Percentiles rank a stretch among this genome's conserved stretches.
phyloP scores from a whole-genome alignment of 2,888 invertebrate genomes.

The Blomia tropicalis region DNA sequence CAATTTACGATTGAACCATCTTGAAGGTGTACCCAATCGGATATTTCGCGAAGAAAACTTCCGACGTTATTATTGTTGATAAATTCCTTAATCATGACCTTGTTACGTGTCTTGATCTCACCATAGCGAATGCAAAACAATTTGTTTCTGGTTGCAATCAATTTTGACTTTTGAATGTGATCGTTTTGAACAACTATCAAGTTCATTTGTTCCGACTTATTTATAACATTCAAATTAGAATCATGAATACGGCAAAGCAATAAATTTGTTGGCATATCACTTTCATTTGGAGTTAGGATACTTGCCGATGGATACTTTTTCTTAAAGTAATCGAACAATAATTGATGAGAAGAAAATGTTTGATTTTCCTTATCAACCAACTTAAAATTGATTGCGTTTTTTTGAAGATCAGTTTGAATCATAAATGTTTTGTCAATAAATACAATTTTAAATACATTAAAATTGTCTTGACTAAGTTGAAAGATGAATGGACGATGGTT shows the following conservation, averaged over 20 bases:
- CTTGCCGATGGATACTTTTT: background rate
- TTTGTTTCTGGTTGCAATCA: conserved; percentile 8
- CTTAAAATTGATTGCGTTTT: background rate
- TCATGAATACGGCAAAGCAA: conserved; percentile 10
- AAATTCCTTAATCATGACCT: conserved; percentile 24
- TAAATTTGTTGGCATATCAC: conserved; percentile 16
- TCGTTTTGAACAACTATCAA: conserved; percentile 9
- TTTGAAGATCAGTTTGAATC: background rate
- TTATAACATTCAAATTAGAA: background rate
- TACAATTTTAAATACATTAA: background rate
- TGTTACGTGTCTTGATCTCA: conserved; percentile 3
- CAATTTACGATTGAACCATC: conserved; percentile 34
- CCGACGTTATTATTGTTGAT: background rate
- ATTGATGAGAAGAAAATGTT: background rate
- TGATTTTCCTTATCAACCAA: background rate
- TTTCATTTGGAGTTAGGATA: conserved; percentile 17
- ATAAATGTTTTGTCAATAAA: background rate
- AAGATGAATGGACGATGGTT: conserved; percentile 62
- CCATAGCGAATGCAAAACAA: conserved; percentile 20
- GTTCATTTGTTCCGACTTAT: background rate
- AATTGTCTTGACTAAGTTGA: conserved; percentile 54
- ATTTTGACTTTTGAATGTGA: conserved; percentile 16
- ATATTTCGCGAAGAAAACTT: conserved; percentile 12
- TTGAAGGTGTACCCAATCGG: conserved; percentile 21
- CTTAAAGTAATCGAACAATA: background rate